A percentile compares a stretch with the other conserved stretches of the same genome.
Conservation (phyloP, 2,797 vertebrate species). For the Sebastolobus alascanus region DNA sequence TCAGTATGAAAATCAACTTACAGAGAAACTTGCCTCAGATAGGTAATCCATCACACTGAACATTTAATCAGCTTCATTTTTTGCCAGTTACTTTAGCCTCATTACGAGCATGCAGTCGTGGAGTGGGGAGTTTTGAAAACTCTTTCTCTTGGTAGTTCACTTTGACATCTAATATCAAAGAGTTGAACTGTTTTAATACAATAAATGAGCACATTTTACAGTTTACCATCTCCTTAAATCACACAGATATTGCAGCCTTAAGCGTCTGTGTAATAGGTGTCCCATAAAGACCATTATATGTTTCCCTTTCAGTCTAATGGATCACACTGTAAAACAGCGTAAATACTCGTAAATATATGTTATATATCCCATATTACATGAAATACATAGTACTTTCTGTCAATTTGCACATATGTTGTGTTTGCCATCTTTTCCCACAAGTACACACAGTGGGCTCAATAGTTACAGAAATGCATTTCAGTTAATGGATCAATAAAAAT, state of each 20-base stretch:
- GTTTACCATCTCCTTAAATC: neutral
- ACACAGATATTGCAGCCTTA: no score
- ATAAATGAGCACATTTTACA: neutral
- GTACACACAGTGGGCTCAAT: neutral
- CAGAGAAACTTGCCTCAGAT: slow-evolving; percentile 27
- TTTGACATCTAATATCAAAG: neutral
- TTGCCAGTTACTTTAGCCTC: slow-evolving; percentile 14
- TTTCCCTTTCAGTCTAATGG: neutral
- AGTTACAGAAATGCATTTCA: neutral
- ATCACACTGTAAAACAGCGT: neutral
- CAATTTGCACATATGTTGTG: neutral
- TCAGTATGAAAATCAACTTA: slow-evolving; percentile 19
- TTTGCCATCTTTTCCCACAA: neutral
- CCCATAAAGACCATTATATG: no score
- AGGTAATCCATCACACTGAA: slow-evolving; percentile 48
- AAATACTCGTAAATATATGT: neutral
- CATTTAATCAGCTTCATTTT: slow-evolving; percentile 41
- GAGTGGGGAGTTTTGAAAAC: neutral
- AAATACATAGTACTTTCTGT: neutral
- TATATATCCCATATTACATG: neutral
- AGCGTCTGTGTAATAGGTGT: no score
- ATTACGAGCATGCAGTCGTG: neutral
- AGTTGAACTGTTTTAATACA: neutral
- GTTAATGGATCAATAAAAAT: neutral
- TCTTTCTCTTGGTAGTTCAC: slow-evolving; percentile 1